Conservation (phyloP, 2,888 invertebrate genomes). For the Machimus rusticus region DNA sequence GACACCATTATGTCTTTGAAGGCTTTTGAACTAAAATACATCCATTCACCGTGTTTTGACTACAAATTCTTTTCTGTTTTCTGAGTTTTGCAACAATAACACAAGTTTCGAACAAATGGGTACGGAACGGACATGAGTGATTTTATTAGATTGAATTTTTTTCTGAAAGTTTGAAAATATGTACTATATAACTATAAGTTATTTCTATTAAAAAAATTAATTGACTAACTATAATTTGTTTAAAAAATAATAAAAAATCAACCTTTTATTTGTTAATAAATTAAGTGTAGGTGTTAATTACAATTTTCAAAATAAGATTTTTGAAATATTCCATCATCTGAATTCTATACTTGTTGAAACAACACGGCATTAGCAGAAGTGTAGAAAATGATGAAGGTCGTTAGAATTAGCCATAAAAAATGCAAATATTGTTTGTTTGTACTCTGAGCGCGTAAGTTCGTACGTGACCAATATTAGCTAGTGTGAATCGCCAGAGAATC, state of each 20-base stretch:
- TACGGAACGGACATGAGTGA: no score
- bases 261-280: not conserved
- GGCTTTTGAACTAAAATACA: no score
- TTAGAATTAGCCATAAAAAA: not conserved
- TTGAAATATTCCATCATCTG: not conserved
- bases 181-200: no score
- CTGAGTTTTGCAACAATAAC: not conserved
- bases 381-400: not conserved
- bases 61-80: no score
- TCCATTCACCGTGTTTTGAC: no score
- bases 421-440: not conserved
- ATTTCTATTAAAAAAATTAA: no score
- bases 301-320: not conserved
- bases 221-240: no score
- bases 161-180: no score
- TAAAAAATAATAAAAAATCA: no score
- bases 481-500: not conserved
- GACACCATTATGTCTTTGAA: not conserved
- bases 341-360: not conserved
- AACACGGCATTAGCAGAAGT: not conserved
- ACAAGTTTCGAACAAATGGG: not conserved
- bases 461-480: not conserved
- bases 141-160: no score
- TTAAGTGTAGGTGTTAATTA: not conserved
- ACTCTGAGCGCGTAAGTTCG: not conserved